Evolutionary conservation across 2,113 vertebrate species (phyloP).

Genomic region (Mungos mungo): DNA sequence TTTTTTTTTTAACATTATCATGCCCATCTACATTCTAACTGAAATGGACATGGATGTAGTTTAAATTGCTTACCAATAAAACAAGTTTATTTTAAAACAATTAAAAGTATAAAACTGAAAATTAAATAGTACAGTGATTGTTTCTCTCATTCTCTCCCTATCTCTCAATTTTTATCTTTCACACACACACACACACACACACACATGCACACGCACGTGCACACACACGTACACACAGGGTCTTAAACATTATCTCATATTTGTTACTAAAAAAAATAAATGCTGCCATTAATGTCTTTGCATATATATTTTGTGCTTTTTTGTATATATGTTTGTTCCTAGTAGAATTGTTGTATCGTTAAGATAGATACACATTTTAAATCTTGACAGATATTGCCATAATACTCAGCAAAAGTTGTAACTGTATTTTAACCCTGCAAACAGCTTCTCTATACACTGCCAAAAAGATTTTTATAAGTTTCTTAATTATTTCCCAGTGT

Average conservation of each 20-base stretch:
- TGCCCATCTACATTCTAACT: neutral
- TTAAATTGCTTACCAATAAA: neutral
- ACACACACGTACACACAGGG: neutral
- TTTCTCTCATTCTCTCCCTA: neutral
- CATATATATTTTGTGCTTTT: neutral
- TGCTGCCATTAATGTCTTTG: neutral
- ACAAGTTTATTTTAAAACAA: neutral
- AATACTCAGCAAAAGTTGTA: neutral
- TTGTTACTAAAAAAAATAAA: neutral
- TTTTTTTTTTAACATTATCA: too few species aligned
- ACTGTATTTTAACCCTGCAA: neutral
- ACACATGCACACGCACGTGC: neutral
- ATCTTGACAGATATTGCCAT: neutral
- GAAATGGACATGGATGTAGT: neutral
- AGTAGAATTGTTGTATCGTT: neutral
- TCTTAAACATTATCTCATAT: neutral
- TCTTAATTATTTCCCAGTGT: neutral
- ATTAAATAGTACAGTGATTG: neutral
- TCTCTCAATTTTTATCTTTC: neutral
- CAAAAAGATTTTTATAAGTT: neutral
- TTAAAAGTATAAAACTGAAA: neutral
- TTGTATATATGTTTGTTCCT: neutral
- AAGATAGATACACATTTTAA: neutral
- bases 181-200: neutral
- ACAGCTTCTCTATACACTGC: neutral